Percentiles rank a stretch among this genome's conserved stretches.
phyloP scores from a whole-genome alignment of 2,797 vertebrate species.

The Coilia nasus region DNA sequence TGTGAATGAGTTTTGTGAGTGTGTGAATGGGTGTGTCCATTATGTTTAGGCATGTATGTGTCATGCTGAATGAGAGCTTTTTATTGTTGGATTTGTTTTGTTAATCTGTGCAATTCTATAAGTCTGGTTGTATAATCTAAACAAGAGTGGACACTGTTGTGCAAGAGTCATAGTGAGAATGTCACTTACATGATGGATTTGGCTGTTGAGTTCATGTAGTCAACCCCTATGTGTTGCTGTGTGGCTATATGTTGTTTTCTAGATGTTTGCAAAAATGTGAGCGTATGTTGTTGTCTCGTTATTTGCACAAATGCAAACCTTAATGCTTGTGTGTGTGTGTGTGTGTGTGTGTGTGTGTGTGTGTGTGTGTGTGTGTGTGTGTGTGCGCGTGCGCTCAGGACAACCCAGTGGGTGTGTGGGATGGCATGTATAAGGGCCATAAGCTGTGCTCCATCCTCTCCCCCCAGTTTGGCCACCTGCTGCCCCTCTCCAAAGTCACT shows the following conservation, averaged over 20 bases:
- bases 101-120: no score
- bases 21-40: not conserved
- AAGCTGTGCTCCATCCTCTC: conserved; percentile 72
- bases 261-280: no score
- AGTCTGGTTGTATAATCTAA: no score
- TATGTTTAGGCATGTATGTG: not conserved
- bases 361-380: conserved; percentile 5
- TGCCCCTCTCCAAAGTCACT: conserved; percentile 67
- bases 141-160: no score
- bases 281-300: not conserved
- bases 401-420: conserved; percentile 71
- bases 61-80: not conserved
- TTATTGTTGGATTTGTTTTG: no score
- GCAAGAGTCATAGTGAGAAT: no score
- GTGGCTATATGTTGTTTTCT: no score
- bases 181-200: no score
- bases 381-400: conserved; percentile 64
- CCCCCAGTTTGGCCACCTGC: conserved; percentile 61
- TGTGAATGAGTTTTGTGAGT: not conserved
- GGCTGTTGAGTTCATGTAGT: no score
- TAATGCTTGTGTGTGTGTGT: not conserved
- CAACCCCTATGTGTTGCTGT: no score
- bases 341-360: not conserved
- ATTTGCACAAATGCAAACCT: not conserved
- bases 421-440: conserved; percentile 67